Percentiles rank a stretch among this genome's conserved stretches.
Conservation (phyloP, 2,888 invertebrate genomes). For the Willowsia nigromaculata region DNA sequence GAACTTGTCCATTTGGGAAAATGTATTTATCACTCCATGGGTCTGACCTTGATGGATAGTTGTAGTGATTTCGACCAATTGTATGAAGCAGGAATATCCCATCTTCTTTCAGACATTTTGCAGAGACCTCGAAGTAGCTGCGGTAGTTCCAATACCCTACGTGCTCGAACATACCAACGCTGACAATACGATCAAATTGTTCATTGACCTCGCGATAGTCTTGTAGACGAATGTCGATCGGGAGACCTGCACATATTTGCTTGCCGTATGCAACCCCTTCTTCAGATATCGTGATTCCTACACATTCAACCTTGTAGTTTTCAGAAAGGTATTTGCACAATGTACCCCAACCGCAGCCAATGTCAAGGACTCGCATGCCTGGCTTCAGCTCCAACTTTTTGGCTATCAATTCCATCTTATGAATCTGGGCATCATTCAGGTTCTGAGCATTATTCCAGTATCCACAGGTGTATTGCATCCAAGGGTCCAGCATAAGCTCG, state of each 20-base stretch:
- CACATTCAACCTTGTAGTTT: constrained; percentile 66
- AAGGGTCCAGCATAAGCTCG: constrained; percentile 52
- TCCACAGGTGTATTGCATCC: constrained; percentile 65
- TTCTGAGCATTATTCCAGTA: constrained; percentile 63
- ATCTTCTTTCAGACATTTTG: constrained; percentile 58
- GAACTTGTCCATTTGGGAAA: constrained; percentile 22
- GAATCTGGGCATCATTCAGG: constrained; percentile 41
- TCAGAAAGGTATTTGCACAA: constrained; percentile 64
- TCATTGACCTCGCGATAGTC: constrained; percentile 54
- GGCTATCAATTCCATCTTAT: constrained; percentile 48
- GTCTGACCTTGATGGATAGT: background rate
- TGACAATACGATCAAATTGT: constrained; percentile 64
- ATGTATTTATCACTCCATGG: constrained; percentile 25
- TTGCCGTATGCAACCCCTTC: constrained; percentile 42
- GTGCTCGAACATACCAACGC: constrained; percentile 70
- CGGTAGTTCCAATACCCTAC: constrained; percentile 24
- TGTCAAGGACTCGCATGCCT: constrained; percentile 50
- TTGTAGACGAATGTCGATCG: constrained; percentile 34
- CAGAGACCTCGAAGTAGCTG: background rate
- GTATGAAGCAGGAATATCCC: constrained; percentile 72
- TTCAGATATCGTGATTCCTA: constrained; percentile 58
- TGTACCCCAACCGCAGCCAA: constrained; percentile 71
- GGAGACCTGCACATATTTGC: background rate
- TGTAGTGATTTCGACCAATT: constrained; percentile 64
- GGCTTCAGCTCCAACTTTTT: constrained; percentile 49